These are phyloP conservation scores for Caenorhabditis angaria DNA, from an alignment of 2,888 invertebrate genomes.

Conservation along the genomic window DNA sequence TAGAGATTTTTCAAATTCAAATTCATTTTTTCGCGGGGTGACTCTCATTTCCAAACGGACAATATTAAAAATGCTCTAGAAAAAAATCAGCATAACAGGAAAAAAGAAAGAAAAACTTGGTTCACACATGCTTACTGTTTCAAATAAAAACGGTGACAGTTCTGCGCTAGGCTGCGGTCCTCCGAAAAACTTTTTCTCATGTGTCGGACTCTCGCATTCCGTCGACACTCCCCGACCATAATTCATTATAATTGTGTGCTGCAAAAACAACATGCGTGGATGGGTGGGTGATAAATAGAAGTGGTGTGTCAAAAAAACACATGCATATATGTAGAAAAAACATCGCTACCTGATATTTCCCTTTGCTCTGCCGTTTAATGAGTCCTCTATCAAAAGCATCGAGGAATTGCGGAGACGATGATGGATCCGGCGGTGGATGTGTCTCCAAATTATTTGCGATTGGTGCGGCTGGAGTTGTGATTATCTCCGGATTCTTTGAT, in stretches of 20 bases:
- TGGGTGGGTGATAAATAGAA: constrained; percentile 14
- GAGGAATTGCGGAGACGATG: constrained; percentile 57
- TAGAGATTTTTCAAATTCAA: no score
- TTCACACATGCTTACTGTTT: constrained; percentile 61
- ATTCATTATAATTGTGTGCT: constrained; percentile 52
- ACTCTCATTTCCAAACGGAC: no score
- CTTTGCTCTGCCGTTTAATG: constrained; percentile 70
- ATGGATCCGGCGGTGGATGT: constrained; percentile 48
- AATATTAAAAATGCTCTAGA: no score
- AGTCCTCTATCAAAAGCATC: constrained; percentile 69
- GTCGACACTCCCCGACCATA: constrained; percentile 70
- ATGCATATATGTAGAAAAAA: not conserved
- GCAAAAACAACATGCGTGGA: constrained; percentile 3
- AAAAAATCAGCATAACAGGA: constrained; percentile 4
- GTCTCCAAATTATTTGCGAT: constrained; percentile 36
- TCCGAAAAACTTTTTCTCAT: constrained; percentile 60
- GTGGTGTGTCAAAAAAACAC: constrained; percentile 11
- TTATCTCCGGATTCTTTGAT: constrained; percentile 11
- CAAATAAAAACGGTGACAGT: constrained; percentile 68
- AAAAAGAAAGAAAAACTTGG: not conserved
- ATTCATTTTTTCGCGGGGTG: no score
- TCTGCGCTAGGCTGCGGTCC: constrained; percentile 70
- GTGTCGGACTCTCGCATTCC: constrained; percentile 65
- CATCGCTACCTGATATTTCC: constrained; percentile 66
- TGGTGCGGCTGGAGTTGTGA: constrained; percentile 8